Evolutionary conservation across 1,140 invertebrate genomes (phyloP), one percentile per base, ranked within the genome.

Genomic region (Pygmarrhopalites habei): DNA sequence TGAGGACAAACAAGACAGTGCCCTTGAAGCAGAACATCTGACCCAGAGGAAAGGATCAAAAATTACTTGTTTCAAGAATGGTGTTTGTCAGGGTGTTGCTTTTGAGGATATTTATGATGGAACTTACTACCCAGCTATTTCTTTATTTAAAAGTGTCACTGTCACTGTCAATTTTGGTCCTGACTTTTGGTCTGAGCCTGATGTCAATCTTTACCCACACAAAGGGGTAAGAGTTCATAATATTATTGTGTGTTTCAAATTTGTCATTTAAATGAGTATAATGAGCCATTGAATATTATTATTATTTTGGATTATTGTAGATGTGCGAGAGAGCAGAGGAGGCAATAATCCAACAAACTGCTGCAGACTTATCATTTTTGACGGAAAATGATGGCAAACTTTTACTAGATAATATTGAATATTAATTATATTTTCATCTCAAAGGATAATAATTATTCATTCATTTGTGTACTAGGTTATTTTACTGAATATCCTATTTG

Each of bases 131-230:
- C 96, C 96, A 1, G 86, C 91, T 0, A 77, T 98, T 30, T 98
- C 95, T 0, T 77, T 98, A 43, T 94, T 92, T 76, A 94, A 92
- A 90, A 85, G 75, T 84, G 87, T 35, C 10, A 90, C 90, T 0
- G 88, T 95, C 10, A 89, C 87, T 53, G 84, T 93, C 0, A 99
- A 99, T 79, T 98, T 98, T 83, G 96, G 96, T 65, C 95, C 96
- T 4, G 85, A 87, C 67, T 98, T 99, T 74, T 92, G 92, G 74
- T 85, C 80, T 80, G 79, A 88, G 26, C 92, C 94, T 1, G 73
- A 79, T 0, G 75, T 79, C n/a, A 74, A 77, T 0, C 75, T 85
- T 7, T 83, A 78, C 60, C 76, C 77, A 17, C 89, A 82, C 66
- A 83, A 85, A 82, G 86, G 88, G 68, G 92, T 95, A 80, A 84